Evolutionary conservation across 1,140 invertebrate genomes (phyloP), one percentile per base, ranked within the genome.

Genomic region (Macrosteles quadrilineatus): DNA sequence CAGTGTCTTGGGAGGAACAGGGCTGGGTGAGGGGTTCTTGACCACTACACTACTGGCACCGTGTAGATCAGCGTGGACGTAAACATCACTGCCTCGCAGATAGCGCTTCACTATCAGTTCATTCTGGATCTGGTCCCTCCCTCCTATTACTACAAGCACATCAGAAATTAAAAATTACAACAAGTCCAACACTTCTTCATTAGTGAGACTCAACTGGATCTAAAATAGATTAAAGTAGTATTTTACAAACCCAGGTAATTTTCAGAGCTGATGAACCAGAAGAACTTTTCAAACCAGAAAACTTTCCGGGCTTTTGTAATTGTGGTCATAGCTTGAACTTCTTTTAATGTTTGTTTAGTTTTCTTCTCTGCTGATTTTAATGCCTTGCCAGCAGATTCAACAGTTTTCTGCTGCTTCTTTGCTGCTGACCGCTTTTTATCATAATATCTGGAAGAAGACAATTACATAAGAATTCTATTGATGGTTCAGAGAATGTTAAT

Each of bases 221-320:
- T 6, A 14, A 36, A 36, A 36, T 36, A 36, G 4, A 36, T 36
- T 36, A 36, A 36, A 36, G 14, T 36, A 36, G 4, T 14, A 36
- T 36, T 36, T 6, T 36, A 78, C 81, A 78, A 77, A 89, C 89
- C 82, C 55, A 99, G 80, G 84, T 95, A 99, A 83, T 98, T 98
- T 82, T 99, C 98, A 0, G 97, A 97, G 31, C 93, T 96, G 73
- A 99, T 96, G 80, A 99, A 99, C 98, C 98, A 99, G 78, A 91
- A 93, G 81, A 99, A 99, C 80, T 99, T 99, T 83, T 99, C 98
- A 86, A 99, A 99, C 97, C 97, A 98, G 80, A 90, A 93, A 0
- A 89, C 89, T 82, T 97, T 98, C 57, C 97, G 84, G 14, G 92
- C 90, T 83, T 98, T 98, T 72, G 91, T 94, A 71, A 99, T 99